Evolutionary conservation across 2,113 vertebrate species (phyloP).

Genomic region (Pelecanoides urinatrix): DNA sequence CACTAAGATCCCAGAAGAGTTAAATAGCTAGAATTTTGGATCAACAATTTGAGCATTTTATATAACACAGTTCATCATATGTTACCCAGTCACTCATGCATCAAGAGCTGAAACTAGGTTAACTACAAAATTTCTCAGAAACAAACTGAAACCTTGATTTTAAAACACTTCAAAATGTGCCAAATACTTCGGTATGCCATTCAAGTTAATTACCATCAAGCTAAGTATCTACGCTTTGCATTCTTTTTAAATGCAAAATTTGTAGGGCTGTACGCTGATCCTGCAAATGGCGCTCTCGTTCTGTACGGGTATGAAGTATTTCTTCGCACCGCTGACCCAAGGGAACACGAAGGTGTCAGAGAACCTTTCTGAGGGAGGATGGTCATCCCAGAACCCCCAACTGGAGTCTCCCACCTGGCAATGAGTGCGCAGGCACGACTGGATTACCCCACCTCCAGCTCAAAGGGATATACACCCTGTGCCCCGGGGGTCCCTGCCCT

Average conservation of each 20-base stretch:
- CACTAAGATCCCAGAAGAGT: slow-evolving; percentile 56
- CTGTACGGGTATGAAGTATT: not conserved
- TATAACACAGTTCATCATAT: slow-evolving; percentile 62
- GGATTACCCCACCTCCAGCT: not conserved
- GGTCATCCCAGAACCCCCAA: not conserved
- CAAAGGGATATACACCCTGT: not conserved
- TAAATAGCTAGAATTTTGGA: slow-evolving; percentile 63
- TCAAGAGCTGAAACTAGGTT: slow-evolving; percentile 63
- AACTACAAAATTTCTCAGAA: slow-evolving; percentile 55
- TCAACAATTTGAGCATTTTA: slow-evolving; percentile 62
- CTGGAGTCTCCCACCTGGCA: fast-evolving
- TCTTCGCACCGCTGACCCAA: not conserved
- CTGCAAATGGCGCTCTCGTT: not conserved
- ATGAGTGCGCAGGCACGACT: too few species aligned
- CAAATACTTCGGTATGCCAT: not conserved
- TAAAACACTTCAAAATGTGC: slow-evolving; percentile 48
- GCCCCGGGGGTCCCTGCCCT: not conserved
- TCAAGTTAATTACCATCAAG: slow-evolving; percentile 31
- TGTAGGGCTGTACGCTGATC: not conserved
- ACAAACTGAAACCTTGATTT: slow-evolving; percentile 46
- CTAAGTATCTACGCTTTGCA: not conserved
- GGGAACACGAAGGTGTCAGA: not conserved
- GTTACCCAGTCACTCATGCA: slow-evolving; percentile 48
- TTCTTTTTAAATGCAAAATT: not conserved
- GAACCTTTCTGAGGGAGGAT: not conserved